Percentiles rank a stretch among this genome's conserved stretches.
These are phyloP conservation scores for Plotosus lineatus DNA, from an alignment of 2,113 vertebrate species.

Conservation along the genomic window DNA sequence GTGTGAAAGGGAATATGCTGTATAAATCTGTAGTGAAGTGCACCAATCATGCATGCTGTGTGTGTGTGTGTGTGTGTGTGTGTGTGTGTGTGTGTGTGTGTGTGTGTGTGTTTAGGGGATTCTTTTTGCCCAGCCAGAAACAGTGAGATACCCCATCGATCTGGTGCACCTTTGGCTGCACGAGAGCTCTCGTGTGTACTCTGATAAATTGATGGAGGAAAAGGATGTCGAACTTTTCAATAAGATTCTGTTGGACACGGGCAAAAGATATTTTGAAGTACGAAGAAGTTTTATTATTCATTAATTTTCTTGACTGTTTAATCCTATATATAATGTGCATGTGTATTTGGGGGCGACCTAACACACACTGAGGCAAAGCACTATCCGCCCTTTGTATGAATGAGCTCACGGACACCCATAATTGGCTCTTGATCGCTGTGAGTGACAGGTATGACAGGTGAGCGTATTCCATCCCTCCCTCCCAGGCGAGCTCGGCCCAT, in stretches of 20 bases:
- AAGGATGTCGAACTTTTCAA: slow-evolving; percentile 76
- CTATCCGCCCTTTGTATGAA: too few species aligned
- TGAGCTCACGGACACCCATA: too few species aligned
- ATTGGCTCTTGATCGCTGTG: too few species aligned
- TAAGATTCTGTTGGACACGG: slow-evolving; percentile 72
- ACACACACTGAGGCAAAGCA: too few species aligned
- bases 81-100: not conserved
- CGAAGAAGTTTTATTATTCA: too few species aligned
- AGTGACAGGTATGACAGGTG: too few species aligned
- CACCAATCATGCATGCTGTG: not conserved
- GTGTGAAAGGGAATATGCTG: not conserved
- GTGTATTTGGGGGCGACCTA: too few species aligned
- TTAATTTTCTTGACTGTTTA: too few species aligned
- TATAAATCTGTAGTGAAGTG: not conserved
- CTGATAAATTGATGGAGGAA: slow-evolving; percentile 76
- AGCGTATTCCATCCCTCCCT: too few species aligned
- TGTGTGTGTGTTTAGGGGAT: slow-evolving; percentile 65
- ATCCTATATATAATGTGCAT: too few species aligned
- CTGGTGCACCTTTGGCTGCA: slow-evolving; percentile 74
- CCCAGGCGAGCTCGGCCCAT: too few species aligned
- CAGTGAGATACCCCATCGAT: slow-evolving; percentile 68
- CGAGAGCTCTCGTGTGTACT: slow-evolving; percentile 75
- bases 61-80: slow-evolving; percentile 40
- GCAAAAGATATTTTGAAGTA: slow-evolving; percentile 76
- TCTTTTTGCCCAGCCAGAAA: slow-evolving; percentile 68